Conservation (phyloP, 2,888 invertebrate genomes). For the Amphipoea lucens region DNA sequence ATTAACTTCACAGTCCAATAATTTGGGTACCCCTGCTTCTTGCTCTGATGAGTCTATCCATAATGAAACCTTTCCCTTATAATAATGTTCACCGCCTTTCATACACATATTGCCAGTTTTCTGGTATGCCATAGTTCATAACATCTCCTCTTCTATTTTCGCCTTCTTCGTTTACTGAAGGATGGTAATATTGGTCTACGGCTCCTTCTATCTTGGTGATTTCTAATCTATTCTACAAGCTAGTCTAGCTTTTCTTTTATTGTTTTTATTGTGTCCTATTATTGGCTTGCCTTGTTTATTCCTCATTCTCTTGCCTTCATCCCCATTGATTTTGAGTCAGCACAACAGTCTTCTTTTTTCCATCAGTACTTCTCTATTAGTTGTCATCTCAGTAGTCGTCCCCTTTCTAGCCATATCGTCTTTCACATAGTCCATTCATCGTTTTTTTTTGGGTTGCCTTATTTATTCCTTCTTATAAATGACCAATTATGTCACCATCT, state of each 20-base stretch:
- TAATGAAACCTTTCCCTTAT: not conserved
- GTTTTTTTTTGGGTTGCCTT: too few relatives aligned
- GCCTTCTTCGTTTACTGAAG: not conserved
- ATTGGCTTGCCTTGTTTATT: not conserved
- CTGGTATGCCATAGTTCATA: not conserved
- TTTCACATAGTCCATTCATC: not conserved
- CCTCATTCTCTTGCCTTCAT: not conserved
- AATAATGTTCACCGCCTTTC: not conserved
- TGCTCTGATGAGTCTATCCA: slow-evolving; percentile 17
- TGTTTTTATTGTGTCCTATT: not conserved
- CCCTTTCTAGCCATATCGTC: not conserved
- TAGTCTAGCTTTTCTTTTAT: not conserved
- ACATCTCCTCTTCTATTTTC: not conserved
- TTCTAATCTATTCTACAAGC: not conserved
- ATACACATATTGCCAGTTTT: not conserved
- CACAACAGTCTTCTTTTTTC: accelerated
- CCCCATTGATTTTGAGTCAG: not conserved
- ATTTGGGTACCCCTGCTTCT: slow-evolving; percentile 11
- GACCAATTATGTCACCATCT: not conserved
- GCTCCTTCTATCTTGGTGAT: not conserved
- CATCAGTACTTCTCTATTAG: not conserved
- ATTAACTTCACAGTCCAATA: slow-evolving; percentile 41
- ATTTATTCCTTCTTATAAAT: not conserved
- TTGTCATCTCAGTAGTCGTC: too few relatives aligned
- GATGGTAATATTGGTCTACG: not conserved